Percentiles rank a stretch among this genome's conserved stretches.
Conservation (phyloP, 2,113 vertebrate species). For the Nannospalax galili region DNA sequence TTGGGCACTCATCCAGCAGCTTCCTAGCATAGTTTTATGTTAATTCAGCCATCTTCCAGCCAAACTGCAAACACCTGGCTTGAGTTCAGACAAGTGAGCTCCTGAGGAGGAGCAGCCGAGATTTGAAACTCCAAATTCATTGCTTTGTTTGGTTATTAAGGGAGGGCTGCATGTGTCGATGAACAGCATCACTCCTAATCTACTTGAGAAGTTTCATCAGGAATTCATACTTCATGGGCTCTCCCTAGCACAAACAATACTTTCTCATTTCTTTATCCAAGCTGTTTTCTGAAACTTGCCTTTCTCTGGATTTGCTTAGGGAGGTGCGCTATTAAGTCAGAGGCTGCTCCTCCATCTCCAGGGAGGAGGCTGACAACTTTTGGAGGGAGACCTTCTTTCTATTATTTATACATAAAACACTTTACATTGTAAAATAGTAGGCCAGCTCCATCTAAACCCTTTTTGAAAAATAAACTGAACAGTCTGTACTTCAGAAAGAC, state of each 20-base stretch:
- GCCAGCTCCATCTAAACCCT: background rate
- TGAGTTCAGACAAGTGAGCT: constrained; percentile 59
- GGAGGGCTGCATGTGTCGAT: constrained; percentile 75
- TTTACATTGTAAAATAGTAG: constrained; percentile 58
- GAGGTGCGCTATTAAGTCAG: constrained; percentile 66
- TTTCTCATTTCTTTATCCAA: constrained; percentile 74
- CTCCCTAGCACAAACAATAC: constrained; percentile 64
- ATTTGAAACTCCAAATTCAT: constrained; percentile 74
- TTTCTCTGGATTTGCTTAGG: constrained; percentile 63
- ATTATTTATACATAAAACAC: constrained; percentile 61
- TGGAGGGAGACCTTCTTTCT: constrained; percentile 12
- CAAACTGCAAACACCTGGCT: constrained; percentile 60
- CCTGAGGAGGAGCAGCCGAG: constrained; percentile 62
- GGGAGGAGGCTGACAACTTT: constrained; percentile 46
- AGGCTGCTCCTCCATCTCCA: constrained; percentile 58
- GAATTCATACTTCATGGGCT: constrained; percentile 75
- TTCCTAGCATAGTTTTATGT: constrained; percentile 6
- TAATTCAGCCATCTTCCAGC: background rate
- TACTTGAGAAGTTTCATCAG: constrained; percentile 77
- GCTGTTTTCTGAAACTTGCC: constrained; percentile 61
- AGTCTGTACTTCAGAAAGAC: constrained; percentile 46
- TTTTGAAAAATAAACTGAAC: constrained; percentile 35
- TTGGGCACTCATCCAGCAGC: constrained; percentile 17
- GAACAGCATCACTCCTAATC: constrained; percentile 77
- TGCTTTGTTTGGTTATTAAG: constrained; percentile 81